Percentiles rank a stretch among this genome's conserved stretches.
These are phyloP conservation scores for Camelus dromedarius DNA, from an alignment of 2,113 vertebrate species.

Conservation along the genomic window DNA sequence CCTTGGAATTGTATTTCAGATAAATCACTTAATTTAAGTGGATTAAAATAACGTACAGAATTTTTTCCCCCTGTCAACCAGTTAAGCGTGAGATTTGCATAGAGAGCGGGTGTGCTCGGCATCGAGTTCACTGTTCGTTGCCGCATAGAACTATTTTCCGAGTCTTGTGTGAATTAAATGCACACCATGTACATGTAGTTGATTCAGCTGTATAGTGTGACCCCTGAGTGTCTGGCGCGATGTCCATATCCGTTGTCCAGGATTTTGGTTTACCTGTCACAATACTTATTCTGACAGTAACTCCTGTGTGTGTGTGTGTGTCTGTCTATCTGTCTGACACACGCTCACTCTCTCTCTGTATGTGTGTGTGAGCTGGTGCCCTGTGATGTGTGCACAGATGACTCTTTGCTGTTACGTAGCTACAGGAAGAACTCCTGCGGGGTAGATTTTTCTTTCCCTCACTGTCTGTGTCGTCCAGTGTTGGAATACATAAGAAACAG, in stretches of 20 bases:
- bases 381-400: background rate
- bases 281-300: background rate
- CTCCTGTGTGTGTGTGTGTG: background rate
- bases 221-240: background rate
- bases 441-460: background rate
- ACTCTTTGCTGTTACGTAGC: background rate
- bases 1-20: background rate
- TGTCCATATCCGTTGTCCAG: background rate
- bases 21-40: background rate
- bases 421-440: background rate
- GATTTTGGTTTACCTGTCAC: background rate
- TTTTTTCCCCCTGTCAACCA: background rate
- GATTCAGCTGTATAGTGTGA: accelerated
- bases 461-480: background rate
- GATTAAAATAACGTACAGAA: background rate
- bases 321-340: background rate
- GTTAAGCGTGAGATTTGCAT: background rate
- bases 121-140: background rate
- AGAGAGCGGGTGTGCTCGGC: background rate
- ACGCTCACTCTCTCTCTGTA: accelerated
- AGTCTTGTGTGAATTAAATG: background rate
- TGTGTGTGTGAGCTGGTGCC: background rate
- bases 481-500: background rate
- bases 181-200: background rate
- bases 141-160: background rate